A percentile compares a stretch with the other conserved stretches of the same genome.
These are phyloP conservation scores for Spondyliosoma cantharus DNA, from an alignment of 2,797 vertebrate species.

Conservation along the genomic window DNA sequence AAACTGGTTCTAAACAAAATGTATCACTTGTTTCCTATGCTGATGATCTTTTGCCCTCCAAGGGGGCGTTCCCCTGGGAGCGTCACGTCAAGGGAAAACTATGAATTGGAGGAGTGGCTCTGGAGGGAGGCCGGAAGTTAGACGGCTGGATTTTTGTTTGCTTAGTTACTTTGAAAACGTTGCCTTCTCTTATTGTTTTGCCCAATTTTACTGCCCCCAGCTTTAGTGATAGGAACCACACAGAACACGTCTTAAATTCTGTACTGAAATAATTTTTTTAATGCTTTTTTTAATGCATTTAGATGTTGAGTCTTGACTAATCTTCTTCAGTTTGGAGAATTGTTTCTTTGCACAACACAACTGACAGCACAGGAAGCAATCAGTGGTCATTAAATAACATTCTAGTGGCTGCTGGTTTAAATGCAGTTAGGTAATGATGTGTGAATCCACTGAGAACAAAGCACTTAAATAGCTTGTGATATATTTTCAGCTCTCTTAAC, in stretches of 20 bases:
- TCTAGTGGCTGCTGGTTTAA: background rate
- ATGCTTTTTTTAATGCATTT: background rate
- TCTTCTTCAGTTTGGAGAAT: background rate
- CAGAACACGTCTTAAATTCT: background rate
- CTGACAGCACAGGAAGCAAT: slow-evolving; percentile 1
- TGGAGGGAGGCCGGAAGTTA: too few species aligned
- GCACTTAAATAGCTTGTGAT: background rate
- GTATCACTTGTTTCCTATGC: too few species aligned
- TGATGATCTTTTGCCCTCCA: too few species aligned
- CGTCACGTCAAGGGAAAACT: too few species aligned
- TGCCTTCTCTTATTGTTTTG: too few species aligned
- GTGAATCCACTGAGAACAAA: background rate
- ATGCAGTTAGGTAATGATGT: background rate
- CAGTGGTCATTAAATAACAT: background rate
- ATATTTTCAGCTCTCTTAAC: slow-evolving; percentile 5
- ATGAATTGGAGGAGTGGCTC: too few species aligned
- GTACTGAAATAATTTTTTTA: background rate
- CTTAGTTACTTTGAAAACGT: too few species aligned
- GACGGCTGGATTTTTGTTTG: too few species aligned
- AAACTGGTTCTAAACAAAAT: too few species aligned
- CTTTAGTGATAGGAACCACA: too few species aligned
- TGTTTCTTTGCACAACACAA: background rate
- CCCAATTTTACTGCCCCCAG: too few species aligned
- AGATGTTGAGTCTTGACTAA: background rate
- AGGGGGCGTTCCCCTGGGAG: too few species aligned